These are phyloP conservation scores for Littorina saxatilis DNA, from an alignment of 1,140 invertebrate genomes.

Conservation along the genomic window DNA sequence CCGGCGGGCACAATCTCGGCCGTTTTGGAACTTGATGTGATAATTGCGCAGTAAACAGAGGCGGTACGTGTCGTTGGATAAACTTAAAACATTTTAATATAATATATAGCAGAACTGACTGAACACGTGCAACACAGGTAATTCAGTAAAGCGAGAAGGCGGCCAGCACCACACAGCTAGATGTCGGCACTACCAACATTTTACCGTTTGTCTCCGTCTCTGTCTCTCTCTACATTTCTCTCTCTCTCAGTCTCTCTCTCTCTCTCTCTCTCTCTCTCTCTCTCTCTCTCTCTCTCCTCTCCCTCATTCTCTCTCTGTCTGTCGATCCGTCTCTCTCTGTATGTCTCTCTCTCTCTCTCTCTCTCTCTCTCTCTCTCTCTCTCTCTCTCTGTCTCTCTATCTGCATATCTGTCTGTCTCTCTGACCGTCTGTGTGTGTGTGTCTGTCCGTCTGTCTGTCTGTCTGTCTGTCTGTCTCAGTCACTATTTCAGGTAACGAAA, in stretches of 20 bases:
- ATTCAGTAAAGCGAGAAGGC: no score
- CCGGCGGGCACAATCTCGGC: no score
- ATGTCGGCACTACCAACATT: no score
- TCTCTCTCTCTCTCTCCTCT: conserved; percentile 1
- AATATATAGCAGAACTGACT: no score
- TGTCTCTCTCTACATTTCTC: neutral
- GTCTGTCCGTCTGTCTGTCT: neutral
- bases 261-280: neutral
- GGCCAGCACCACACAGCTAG: no score
- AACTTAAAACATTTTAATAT: no score
- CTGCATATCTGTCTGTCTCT: neutral
- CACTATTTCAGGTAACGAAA: neutral
- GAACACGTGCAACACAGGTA: no score
- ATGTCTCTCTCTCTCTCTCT: neutral
- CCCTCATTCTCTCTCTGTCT: neutral
- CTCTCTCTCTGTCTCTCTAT: neutral
- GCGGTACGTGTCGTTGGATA: no score
- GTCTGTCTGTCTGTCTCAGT: neutral
- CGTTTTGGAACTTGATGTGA: no score
- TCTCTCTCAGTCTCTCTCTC: no score
- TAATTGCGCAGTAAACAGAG: no score
- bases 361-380: conserved; percentile 9
- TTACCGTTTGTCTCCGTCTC: no score
- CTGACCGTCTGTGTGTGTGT: neutral
- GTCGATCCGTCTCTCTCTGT: neutral